A percentile compares a stretch with the other conserved stretches of the same genome.
These are phyloP conservation scores for Silurus lanzhouensis DNA, from an alignment of 2,797 vertebrate species.

Conservation along the genomic window DNA sequence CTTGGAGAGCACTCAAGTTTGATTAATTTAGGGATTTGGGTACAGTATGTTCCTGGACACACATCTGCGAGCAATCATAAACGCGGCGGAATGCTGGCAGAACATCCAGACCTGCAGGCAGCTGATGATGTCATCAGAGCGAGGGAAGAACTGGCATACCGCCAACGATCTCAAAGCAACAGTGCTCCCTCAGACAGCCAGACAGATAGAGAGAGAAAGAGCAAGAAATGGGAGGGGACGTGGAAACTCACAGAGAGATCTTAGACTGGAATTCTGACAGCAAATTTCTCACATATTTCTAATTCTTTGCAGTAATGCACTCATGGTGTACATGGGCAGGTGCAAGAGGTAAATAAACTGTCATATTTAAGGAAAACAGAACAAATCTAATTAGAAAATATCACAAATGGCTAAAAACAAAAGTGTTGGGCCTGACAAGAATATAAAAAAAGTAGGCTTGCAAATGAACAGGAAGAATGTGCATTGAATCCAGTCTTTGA, in stretches of 20 bases:
- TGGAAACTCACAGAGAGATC: conserved; percentile 19
- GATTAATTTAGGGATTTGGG: conserved; percentile 99
- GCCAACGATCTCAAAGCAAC: conserved; percentile 63
- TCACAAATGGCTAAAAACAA: background rate
- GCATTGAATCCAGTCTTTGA: background rate
- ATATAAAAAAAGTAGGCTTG: background rate
- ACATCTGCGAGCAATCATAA: conserved; percentile 99
- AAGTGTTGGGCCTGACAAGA: background rate
- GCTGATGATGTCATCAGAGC: conserved; percentile 97
- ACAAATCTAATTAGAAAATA: background rate
- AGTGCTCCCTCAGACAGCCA: conserved; percentile 48
- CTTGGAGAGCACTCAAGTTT: conserved; percentile 96
- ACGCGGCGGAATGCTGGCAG: conserved; percentile 99
- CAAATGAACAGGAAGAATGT: conserved; percentile 26
- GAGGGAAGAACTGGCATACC: conserved; percentile 82
- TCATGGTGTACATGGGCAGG: conserved; percentile 5
- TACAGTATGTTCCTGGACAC: conserved; percentile 99
- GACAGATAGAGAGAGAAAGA: conserved; percentile 54
- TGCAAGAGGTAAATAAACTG: background rate
- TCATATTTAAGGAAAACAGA: background rate
- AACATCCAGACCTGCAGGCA: conserved; percentile 99
- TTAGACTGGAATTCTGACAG: conserved; percentile 26
- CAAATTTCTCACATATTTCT: conserved; percentile 39
- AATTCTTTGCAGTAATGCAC: conserved; percentile 25
- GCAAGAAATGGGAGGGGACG: conserved; percentile 40